phyloP scores from a whole-genome alignment of 2,797 vertebrate species.

The Rhyacichthys aspro region DNA sequence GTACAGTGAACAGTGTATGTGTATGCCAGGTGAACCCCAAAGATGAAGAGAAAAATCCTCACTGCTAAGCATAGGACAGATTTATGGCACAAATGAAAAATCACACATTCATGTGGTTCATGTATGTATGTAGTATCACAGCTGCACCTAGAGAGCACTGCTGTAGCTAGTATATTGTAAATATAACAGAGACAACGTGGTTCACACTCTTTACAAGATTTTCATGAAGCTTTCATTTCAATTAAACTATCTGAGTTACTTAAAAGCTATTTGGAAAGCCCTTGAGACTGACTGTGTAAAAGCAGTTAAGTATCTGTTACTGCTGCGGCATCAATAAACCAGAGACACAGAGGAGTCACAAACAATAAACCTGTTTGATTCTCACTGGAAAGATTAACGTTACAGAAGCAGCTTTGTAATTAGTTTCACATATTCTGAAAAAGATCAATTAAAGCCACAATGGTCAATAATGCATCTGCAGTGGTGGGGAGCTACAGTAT shows the following conservation, averaged over 20 bases:
- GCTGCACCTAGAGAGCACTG: too few relatives aligned
- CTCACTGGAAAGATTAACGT: neutral
- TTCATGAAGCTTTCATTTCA: too few relatives aligned
- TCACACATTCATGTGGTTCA: neutral
- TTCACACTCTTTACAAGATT: too few relatives aligned
- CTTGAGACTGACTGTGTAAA: too few relatives aligned
- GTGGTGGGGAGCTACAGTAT: neutral
- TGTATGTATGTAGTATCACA: neutral
- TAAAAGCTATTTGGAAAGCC: too few relatives aligned
- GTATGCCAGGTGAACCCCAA: neutral
- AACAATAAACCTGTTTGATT: neutral
- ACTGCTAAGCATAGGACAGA: neutral
- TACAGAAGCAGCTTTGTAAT: constrained; percentile 6
- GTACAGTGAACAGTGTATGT: too few relatives aligned
- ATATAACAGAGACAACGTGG: too few relatives aligned
- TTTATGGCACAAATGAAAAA: neutral
- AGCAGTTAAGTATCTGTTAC: constrained; percentile 1
- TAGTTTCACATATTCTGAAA: constrained; percentile 12
- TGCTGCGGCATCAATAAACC: neutral
- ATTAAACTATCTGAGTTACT: neutral
- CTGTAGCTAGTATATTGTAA: too few relatives aligned
- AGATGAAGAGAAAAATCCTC: neutral
- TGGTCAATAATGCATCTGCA: constrained; percentile 8
- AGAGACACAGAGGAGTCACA: constrained; percentile 1
- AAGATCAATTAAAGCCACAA: constrained; percentile 6